These are phyloP conservation scores for Drosophila ohnishii DNA, from an alignment of 1,140 invertebrate species.

Conservation along the genomic window DNA sequence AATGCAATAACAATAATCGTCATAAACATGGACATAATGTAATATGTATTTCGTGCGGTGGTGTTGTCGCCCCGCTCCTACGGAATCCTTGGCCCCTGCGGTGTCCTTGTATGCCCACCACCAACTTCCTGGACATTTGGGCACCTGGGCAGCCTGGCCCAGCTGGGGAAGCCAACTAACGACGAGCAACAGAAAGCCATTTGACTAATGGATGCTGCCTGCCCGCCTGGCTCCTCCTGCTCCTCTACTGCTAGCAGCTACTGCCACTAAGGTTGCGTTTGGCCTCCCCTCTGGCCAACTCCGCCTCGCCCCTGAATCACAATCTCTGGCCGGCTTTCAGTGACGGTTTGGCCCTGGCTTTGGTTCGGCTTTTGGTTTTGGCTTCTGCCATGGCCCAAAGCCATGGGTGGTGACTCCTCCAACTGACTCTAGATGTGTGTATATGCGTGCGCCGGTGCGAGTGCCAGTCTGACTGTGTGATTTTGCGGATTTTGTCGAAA, in stretches of 20 bases:
- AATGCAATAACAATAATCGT: slow-evolving; percentile 78
- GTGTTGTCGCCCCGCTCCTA: slow-evolving; percentile 3
- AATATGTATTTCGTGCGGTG: slow-evolving; percentile 51
- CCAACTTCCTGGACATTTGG: slow-evolving; percentile 44
- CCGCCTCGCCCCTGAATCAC: slow-evolving; percentile 16
- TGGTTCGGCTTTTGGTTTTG: slow-evolving; percentile 61
- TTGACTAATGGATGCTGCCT: slow-evolving; percentile 75
- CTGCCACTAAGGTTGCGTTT: slow-evolving; percentile 14
- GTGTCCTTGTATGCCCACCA: slow-evolving; percentile 4
- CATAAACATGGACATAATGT: slow-evolving; percentile 67
- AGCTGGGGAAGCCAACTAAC: slow-evolving; percentile 50
- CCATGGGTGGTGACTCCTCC: slow-evolving; percentile 25
- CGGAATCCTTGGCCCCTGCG: background rate
- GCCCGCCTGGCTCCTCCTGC: slow-evolving; percentile 15
- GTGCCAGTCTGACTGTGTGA: slow-evolving; percentile 55
- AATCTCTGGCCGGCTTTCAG: slow-evolving; percentile 62
- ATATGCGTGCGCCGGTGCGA: slow-evolving; percentile 10
- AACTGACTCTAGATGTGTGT: background rate
- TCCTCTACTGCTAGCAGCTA: slow-evolving; percentile 2
- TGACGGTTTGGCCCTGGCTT: slow-evolving; percentile 64
- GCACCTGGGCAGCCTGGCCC: slow-evolving; percentile 30
- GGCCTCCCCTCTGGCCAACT: background rate
- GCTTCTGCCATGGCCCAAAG: slow-evolving; percentile 23
- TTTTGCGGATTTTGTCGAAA: slow-evolving; percentile 73
- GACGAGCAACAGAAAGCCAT: slow-evolving; percentile 65